These are phyloP conservation scores for Choreutis nemorana DNA, from an alignment of 2,888 invertebrate genomes.

Conservation along the genomic window DNA sequence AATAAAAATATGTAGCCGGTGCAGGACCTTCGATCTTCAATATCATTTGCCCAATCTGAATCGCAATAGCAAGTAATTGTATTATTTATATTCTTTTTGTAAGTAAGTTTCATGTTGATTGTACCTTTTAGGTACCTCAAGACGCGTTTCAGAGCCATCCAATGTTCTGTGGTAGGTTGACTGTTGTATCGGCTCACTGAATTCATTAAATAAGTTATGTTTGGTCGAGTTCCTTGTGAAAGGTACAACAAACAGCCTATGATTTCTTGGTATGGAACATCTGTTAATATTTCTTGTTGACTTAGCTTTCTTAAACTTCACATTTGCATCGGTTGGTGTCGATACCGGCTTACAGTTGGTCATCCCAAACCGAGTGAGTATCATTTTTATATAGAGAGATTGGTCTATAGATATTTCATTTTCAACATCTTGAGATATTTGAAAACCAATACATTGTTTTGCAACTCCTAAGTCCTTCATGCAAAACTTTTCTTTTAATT, in stretches of 20 bases:
- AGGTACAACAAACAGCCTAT: constrained; percentile 12
- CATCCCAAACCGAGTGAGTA: constrained; percentile 13
- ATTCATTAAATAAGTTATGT: constrained; percentile 13
- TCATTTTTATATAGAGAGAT: constrained; percentile 13
- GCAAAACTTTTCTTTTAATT: constrained; percentile 8
- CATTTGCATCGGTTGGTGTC: constrained; percentile 13
- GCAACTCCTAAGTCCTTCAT: constrained; percentile 13
- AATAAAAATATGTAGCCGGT: constrained; percentile 13
- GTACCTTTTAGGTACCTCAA: constrained; percentile 14
- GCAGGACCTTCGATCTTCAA: constrained; percentile 11
- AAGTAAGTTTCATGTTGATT: constrained; percentile 2
- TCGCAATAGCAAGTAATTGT: constrained; percentile 6
- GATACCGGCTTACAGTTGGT: constrained; percentile 13
- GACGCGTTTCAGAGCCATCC: constrained; percentile 14
- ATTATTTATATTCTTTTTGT: constrained; percentile 1
- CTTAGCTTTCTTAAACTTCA: constrained; percentile 13
- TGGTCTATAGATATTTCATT: constrained; percentile 13
- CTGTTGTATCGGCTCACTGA: constrained; percentile 13
- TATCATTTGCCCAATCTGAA: constrained; percentile 10
- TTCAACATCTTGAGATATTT: constrained; percentile 8
- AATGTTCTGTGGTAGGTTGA: constrained; percentile 9
- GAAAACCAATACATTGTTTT: constrained; percentile 11
- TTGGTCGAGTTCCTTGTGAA: constrained; percentile 12
- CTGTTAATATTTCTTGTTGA: no score
- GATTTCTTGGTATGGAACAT: constrained; percentile 4